Evolutionary conservation across 1,140 invertebrate genomes (phyloP).

Genomic region (Copidosoma floridanum): DNA sequence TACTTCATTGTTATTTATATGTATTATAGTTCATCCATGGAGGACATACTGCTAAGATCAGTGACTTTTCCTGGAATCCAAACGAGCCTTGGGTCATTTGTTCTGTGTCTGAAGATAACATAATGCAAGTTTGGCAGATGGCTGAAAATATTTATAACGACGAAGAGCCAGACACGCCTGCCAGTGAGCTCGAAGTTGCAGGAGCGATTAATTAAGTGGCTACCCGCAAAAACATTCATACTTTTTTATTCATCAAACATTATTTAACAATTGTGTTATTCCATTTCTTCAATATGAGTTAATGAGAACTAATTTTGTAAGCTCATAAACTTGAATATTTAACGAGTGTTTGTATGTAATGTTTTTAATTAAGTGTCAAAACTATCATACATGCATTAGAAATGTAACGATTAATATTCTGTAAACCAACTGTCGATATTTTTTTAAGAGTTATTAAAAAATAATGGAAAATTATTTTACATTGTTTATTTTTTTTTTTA

Average conservation of each 20-base stretch:
- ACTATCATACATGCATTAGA: conserved; percentile 8
- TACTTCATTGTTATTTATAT: conserved; percentile 10
- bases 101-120: conserved; percentile 99
- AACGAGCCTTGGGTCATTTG: conserved; percentile 99
- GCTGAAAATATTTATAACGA: conserved; percentile 99
- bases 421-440: conserved; percentile 19
- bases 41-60: conserved; percentile 99
- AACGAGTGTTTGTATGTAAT: conserved; percentile 6
- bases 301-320: conserved; percentile 5
- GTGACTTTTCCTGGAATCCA: conserved; percentile 99
- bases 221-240: too few species aligned
- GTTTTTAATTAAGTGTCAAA: conserved; percentile 13
- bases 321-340: conserved; percentile 20
- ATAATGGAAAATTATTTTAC: conserved; percentile 22
- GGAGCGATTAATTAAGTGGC: conserved; percentile 51
- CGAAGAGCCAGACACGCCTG: conserved; percentile 90
- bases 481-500: not conserved
- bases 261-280: conserved; percentile 17
- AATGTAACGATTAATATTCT: conserved; percentile 6
- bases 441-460: conserved; percentile 24
- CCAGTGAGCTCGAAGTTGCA: conserved; percentile 77
- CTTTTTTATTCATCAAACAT: conserved; percentile 20
- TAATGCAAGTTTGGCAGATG: conserved; percentile 99
- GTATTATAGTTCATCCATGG: conserved; percentile 85
- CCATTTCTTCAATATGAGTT: conserved; percentile 11